Evolutionary conservation across 1,140 invertebrate species (phyloP), one percentile per base, ranked within the genome.

Genomic region (Nephila pilipes): DNA sequence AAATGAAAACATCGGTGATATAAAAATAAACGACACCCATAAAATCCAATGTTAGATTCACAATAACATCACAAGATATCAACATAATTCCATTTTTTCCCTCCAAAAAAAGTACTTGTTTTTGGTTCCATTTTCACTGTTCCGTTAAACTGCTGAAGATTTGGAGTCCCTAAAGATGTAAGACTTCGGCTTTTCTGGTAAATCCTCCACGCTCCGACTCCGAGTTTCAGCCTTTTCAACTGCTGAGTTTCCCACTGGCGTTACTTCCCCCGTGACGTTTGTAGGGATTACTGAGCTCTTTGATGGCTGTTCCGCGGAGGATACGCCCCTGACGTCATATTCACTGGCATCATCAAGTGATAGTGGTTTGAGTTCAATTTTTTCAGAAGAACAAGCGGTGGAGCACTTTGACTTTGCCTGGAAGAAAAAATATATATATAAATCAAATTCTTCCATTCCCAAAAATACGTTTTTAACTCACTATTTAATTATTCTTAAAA

Each of bases 1-100:
- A 92, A 92, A 92, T 92, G 80, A 92, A 92, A 92, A 85, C 58
- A 63, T 85, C 29, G 90, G 60, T 54, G 60, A 83, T 92, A 92
- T 60, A 92, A 92, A 92, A 92, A 92, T 92, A 92, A 92, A 85
- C 69, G 80, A 92, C 90, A 92, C 80, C 90, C 90, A 85, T 92
- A 85, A 92, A 92, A 92, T 92, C 36, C 90, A 79, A 92, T 80
- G 69, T 63, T 54, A 58, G n/a, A 90, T 75, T 36, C 18, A 83
- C 54, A 55, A 69, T 32, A 65, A 83, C 38, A 83, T 83, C 80
- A 83, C 80, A 83, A 83, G 80, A 83, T 54, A 83, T 54, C 80
- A 83, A 83, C 80, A 83, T 12, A 55, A 46, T n/a, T 83, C 25
- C n/a, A 54, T 81, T n/a, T 81, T 46, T 54, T 54, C 80, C 29